These are phyloP conservation scores for Lottia gigantea DNA, from an alignment of 2,888 invertebrate genomes.

Conservation along the genomic window DNA sequence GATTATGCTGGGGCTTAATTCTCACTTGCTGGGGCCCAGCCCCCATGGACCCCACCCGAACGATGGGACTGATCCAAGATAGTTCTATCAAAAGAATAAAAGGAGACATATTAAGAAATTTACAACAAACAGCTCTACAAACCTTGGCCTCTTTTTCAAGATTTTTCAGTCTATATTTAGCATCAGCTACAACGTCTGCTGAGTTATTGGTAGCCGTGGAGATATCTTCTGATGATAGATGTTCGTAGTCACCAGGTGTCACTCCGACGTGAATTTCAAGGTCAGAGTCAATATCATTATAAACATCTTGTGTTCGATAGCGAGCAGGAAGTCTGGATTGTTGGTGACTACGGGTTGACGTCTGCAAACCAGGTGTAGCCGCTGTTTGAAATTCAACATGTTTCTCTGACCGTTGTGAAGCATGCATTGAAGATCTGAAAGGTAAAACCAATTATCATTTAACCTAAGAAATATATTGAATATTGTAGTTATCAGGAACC, in stretches of 20 bases:
- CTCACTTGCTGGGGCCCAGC: too few species aligned
- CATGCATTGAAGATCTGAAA: conserved; percentile 16
- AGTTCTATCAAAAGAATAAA: too few species aligned
- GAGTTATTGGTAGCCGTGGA: conserved; percentile 47
- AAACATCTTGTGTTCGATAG: conserved; percentile 24
- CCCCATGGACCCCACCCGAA: too few species aligned
- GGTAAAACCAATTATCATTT: too few species aligned
- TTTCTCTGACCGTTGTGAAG: conserved; percentile 14
- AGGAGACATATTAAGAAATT: too few species aligned
- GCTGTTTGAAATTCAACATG: conserved; percentile 18
- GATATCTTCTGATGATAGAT: conserved; percentile 48
- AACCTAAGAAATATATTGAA: too few species aligned
- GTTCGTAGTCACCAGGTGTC: conserved; percentile 37
- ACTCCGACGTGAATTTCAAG: conserved; percentile 32
- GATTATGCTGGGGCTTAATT: too few species aligned
- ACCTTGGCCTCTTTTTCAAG: conserved; percentile 64
- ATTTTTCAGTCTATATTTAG: conserved; percentile 58
- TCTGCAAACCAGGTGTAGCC: neutral
- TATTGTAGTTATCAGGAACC: too few species aligned
- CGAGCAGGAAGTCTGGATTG: neutral
- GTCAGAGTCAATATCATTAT: conserved; percentile 52
- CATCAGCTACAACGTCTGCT: conserved; percentile 59
- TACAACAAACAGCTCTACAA: conserved; percentile 7
- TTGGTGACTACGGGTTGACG: conserved; percentile 7
- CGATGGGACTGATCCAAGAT: too few species aligned